Base-by-base conservation (phyloP, 2,113 vertebrate genomes). In the Oryzias javanicus region DNA sequence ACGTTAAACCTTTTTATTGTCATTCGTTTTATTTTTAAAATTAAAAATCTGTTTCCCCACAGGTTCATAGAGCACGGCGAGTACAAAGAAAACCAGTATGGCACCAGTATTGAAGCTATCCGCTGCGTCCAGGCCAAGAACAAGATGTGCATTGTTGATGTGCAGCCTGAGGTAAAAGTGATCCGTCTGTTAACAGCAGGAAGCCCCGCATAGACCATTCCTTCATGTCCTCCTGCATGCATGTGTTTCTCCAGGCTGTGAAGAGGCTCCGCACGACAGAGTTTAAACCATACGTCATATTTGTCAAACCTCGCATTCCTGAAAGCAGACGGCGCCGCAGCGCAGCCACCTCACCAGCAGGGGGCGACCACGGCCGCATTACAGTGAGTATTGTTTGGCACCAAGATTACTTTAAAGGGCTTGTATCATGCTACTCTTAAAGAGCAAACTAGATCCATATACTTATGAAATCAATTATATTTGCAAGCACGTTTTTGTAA, bases 21-120 rank as follows among this genome's bases (percentile, higher is more conserved):
- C 19, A n/a, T 17, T 12, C 12, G 8, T 3, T 7, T n/a, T 16
- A n/a, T 19, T 10, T 47, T n/a, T 18, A 22, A 27, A 27, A 27
- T 5, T n/a, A 12, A 47, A n/a, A 47, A 47, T n/a, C 19, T 47
- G 8, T 49, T 57, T 6, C 20, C 59, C 69, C 76, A 35, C 49
- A 98, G 96, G 74, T 98, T 98, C 81, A 93, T 98, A 57, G 96
- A 98, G 58, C 93, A 96, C 0, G 96, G 96, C 0, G 95, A 98
- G 55, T 97, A 97, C 82, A 97, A 98, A 71, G 96, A 97, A 45
- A 95, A 98, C 69, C 90, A 95, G 58, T 98, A 98, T 0, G 96
- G 96, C n/a, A 98, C 95, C 46, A 98, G 94, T 53, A 92, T 98
- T 52, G 95, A 97, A 49, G 95, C 96, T 14, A 95, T 98, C 71